Evolutionary conservation across 2,888 invertebrate genomes (phyloP), one percentile per base, ranked within the genome.

Genomic region (Epicampocera succincta): DNA sequence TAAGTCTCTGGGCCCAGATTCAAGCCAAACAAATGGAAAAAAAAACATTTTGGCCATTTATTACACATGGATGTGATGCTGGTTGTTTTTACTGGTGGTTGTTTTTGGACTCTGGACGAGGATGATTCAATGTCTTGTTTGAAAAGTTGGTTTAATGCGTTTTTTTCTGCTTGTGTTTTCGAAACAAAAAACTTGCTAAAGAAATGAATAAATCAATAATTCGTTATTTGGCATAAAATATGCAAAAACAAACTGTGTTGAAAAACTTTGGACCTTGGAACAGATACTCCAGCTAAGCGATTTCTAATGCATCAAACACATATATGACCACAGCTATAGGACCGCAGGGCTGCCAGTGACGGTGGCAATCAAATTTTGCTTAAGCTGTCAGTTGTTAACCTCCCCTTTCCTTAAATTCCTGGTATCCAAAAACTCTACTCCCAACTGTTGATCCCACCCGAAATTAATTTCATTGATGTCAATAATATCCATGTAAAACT

Each of bases 11-110:
- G n/a, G n/a, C n/a, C n/a, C n/a, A n/a, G 25, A 25, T 25, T 25
- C 2, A 25, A 25, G 5, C 25, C 5, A 25, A 19, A 52, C 48
- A 60, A 13, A 25, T 3, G n/a, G 42, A 42, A 2, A 40, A 38
- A 33, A 29, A 61, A 52, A 42, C 44, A 42, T 60, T 73, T 73
- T 61, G 42, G 52, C 19, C 29, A 33, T 73, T 72, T 73, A 73
- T 52, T 61, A 73, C 71, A 73, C 52, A 63, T 54, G 38, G 19
- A 29, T 48, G 29, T 52, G 40, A 33, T n/a, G 54, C 33, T 21
- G 42, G 40, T 50, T 54, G 29, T 54, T 33, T 33, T 33, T 15
- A 0, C 8, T 54, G 15, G 15, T 33, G 54, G 9, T 50, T 72
- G n/a, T 50, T 71, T 42, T 11, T 17, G 54, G 58, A 40, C 21